phyloP scores from a whole-genome alignment of 1,140 invertebrate genomes.

The Drosophila littoralis region DNA sequence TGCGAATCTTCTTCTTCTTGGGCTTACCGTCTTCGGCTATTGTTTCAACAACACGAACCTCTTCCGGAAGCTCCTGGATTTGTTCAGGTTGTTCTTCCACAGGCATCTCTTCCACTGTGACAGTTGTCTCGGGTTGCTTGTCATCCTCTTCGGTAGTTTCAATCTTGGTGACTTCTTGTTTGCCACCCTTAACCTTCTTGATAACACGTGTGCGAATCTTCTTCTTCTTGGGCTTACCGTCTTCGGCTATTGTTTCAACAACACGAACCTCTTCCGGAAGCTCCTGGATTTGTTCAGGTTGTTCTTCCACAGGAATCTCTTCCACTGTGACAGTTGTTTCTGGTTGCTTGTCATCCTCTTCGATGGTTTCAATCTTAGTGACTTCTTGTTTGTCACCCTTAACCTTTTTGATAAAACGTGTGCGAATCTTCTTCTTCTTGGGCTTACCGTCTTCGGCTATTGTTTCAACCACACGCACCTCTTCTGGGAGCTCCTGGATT shows the following conservation, averaged over 20 bases:
- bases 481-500: background rate
- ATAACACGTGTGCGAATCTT: constrained; percentile 7
- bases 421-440: constrained; percentile 2
- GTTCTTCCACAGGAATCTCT: constrained; percentile 1
- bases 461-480: constrained; percentile 1
- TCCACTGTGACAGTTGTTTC: background rate
- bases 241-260: background rate
- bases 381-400: constrained; percentile 3
- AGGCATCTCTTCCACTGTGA: background rate
- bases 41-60: no score
- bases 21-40: no score
- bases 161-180: constrained; percentile 6
- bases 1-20: no score
- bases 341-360: background rate
- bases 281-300: background rate
- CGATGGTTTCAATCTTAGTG: constrained; percentile 3
- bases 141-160: constrained; percentile 1
- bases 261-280: constrained; percentile 1
- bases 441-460: background rate
- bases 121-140: background rate
- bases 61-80: no score
- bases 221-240: constrained; percentile 3
- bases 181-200: constrained; percentile 3
- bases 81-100: background rate
- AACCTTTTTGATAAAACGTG: constrained; percentile 1